These are phyloP conservation scores for Plagiodera versicolora DNA, from an alignment of 2,888 invertebrate genomes.

Conservation along the genomic window DNA sequence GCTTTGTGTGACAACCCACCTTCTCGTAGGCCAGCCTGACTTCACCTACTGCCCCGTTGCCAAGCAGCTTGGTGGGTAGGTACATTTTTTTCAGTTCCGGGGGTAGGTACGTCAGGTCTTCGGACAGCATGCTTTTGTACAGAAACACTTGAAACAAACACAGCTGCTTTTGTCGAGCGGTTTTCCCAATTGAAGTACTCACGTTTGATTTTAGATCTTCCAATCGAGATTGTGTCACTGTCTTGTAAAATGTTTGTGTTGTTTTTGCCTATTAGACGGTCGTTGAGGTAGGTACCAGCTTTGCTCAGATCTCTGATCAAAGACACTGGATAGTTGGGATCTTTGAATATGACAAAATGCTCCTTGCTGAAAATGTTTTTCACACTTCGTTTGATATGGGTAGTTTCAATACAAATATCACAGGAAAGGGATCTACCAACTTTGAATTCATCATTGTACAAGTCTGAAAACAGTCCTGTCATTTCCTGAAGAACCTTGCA, in stretches of 20 bases:
- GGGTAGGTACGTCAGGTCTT: constrained; percentile 56
- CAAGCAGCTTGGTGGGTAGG: constrained; percentile 72
- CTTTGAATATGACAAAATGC: constrained; percentile 26
- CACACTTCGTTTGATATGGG: constrained; percentile 12
- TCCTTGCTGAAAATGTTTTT: constrained; percentile 28
- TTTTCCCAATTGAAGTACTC: constrained; percentile 58
- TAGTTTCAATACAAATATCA: constrained; percentile 19
- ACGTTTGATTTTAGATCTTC: constrained; percentile 59
- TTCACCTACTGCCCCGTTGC: constrained; percentile 83
- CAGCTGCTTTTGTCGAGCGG: no score
- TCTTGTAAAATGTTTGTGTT: constrained; percentile 63
- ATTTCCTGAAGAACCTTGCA: background rate
- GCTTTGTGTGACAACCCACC: constrained; percentile 50
- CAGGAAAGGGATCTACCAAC: constrained; percentile 26
- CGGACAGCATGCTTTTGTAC: constrained; percentile 25
- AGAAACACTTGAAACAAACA: constrained; percentile 26
- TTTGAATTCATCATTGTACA: constrained; percentile 21
- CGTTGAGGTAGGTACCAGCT: constrained; percentile 29
- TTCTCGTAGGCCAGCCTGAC: constrained; percentile 75
- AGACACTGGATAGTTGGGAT: constrained; percentile 18
- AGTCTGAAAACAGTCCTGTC: constrained; percentile 29
- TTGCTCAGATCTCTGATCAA: constrained; percentile 28
- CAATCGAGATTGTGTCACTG: constrained; percentile 74
- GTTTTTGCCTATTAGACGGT: constrained; percentile 23
- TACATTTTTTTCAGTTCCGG: constrained; percentile 68